A percentile compares a stretch with the other conserved stretches of the same genome.
These are phyloP conservation scores for Acanthococcus lagerstroemiae DNA, from an alignment of 2,888 invertebrate genomes.

Conservation along the genomic window DNA sequence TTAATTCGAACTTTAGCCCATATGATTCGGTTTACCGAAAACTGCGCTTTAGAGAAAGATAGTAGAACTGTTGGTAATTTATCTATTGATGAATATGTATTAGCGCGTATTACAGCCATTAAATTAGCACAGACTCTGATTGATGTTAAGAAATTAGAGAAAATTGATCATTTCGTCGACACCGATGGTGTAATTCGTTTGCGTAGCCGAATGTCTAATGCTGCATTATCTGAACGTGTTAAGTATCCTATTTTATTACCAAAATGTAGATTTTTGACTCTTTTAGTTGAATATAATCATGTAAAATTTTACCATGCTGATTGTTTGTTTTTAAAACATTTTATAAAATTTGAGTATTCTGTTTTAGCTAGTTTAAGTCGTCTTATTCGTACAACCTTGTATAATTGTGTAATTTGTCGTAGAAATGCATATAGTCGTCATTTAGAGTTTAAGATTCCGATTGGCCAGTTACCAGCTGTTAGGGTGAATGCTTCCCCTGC, in stretches of 20 bases:
- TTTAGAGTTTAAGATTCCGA: neutral
- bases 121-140: neutral
- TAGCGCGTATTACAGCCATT: neutral
- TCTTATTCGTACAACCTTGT: neutral
- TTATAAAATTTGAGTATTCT: neutral
- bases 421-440: neutral
- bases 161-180: neutral
- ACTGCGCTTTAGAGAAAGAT: neutral
- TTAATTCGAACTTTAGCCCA: neutral
- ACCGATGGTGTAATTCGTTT: neutral
- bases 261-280: neutral
- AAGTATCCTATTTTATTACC: conserved; percentile 8
- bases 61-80: neutral
- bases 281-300: neutral
- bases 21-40: neutral
- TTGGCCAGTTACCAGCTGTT: neutral
- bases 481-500: neutral
- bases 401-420: neutral
- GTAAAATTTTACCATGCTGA: neutral
- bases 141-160: neutral
- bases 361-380: neutral
- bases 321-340: neutral
- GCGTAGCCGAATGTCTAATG: neutral
- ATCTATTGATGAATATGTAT: neutral
- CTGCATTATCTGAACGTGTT: neutral